Evolutionary conservation across 2,797 vertebrate genomes (phyloP), one percentile per base, ranked within the genome.

Genomic region (Chrysocyon brachyurus): DNA sequence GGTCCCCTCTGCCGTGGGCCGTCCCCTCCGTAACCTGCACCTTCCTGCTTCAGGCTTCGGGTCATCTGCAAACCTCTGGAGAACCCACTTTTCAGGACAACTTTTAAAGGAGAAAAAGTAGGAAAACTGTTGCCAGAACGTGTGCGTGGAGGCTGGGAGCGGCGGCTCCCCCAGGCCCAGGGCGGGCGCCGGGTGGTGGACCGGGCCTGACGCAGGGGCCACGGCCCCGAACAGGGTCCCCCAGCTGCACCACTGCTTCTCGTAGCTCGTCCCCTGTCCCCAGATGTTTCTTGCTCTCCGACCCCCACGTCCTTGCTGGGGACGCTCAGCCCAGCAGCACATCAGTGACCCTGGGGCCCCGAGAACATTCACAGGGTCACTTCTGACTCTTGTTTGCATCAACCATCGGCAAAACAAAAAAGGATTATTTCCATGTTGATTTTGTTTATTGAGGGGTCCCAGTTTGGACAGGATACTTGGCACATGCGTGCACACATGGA

Each of bases 401-500:
- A 16, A 40, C 56, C 22, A 10, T 3, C 1, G 22, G 8, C 78
- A 82, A 24, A 40, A 26, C 22, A 16, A 14, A 26, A 24, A 16
- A 5, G 9, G 14, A 36, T 40, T 57, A 22, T 26, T 36, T 59
- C 54, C 5, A 21, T 8, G 5, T 36, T 59, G 16, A 40, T 15
- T 22, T 15, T 59, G 78, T 15, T 36, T 40, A 36, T 3, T 9
- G 56, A 15, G 22, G 10, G n/a, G 31, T 14, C 21, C 6, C 11
- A 3, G 33, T 16, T 17, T 10, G 56, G 78, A 24, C 10, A 6
- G 66, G 66, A 68, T 28, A 68, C 16, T 19, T 33, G 17, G 66
- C 16, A n/a, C 70, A 40, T 1, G 14, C 3, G 1, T 3, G 3
- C 1, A 4, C 79, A 46, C 64, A 52, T 1, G 40, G 40, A 0